Evolutionary conservation across 2,113 vertebrate species (phyloP).

Genomic region (Proteles cristata): DNA sequence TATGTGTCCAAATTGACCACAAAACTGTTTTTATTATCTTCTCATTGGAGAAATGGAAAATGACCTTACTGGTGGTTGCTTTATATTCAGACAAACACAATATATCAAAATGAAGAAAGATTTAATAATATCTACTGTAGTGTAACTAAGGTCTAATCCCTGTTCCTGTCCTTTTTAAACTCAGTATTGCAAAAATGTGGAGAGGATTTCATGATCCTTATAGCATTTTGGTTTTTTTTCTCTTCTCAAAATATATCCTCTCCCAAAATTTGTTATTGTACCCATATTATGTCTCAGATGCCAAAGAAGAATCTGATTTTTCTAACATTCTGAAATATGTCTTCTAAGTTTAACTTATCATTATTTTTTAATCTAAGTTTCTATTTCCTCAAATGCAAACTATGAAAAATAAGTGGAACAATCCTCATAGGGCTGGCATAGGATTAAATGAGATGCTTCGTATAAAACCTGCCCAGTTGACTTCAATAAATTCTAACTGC

Average conservation of each 20-base stretch:
- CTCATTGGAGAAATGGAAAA: neutral
- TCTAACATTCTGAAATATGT: neutral
- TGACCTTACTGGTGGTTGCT: neutral
- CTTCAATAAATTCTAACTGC: neutral
- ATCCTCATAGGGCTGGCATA: neutral
- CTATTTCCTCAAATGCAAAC: neutral
- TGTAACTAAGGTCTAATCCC: neutral
- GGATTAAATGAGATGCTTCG: neutral
- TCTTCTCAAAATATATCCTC: neutral
- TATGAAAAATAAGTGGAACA: neutral
- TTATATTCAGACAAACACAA: neutral
- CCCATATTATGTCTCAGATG: neutral
- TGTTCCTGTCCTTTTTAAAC: neutral
- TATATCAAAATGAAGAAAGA: neutral
- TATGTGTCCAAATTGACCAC: neutral
- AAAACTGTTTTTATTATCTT: neutral
- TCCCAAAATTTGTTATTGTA: neutral
- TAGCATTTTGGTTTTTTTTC: conserved; percentile 18
- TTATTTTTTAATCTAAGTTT: conserved; percentile 23
- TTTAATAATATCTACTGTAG: neutral
- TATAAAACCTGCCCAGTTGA: neutral
- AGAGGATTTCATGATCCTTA: neutral
- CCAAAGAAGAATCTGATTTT: neutral
- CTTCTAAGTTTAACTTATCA: neutral
- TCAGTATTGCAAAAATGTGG: neutral